A percentile compares a stretch with the other conserved stretches of the same genome.
These are phyloP conservation scores for Narcine bancroftii DNA, from an alignment of 2,113 vertebrate species.

Conservation along the genomic window DNA sequence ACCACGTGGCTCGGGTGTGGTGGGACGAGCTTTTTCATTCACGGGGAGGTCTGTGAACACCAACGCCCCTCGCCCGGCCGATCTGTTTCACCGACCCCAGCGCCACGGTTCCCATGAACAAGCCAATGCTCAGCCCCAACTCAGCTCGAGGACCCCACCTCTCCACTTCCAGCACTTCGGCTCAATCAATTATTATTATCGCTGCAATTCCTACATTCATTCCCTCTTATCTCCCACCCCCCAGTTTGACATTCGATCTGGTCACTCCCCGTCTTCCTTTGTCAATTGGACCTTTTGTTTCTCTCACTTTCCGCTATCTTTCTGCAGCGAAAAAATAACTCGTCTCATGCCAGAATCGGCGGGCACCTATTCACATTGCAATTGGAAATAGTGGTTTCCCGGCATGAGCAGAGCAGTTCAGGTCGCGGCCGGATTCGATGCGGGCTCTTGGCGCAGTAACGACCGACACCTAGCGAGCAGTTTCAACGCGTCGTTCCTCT, in stretches of 20 bases:
- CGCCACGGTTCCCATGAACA: not conserved
- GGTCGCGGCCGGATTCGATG: not conserved
- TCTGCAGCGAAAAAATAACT: not conserved
- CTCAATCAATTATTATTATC: not conserved
- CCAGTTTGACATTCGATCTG: not conserved
- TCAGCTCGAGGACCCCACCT: not conserved
- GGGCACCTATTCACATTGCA: not conserved
- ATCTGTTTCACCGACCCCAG: not conserved
- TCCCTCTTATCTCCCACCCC: not conserved
- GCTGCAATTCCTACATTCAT: not conserved
- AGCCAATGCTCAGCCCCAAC: not conserved
- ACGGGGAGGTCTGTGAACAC: not conserved
- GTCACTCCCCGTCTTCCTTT: not conserved
- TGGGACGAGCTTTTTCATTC: not conserved
- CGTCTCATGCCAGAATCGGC: no score
- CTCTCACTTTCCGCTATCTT: not conserved
- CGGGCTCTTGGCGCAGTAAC: not conserved
- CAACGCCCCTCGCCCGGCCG: not conserved
- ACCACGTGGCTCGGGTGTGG: slow-evolving; percentile 27
- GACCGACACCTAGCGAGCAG: slow-evolving; percentile 7
- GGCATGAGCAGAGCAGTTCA: not conserved
- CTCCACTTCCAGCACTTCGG: not conserved
- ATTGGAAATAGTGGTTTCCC: not conserved
- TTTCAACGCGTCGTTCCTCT: not conserved
- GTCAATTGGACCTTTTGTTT: not conserved